Base-by-base conservation (phyloP, 2,113 vertebrate species). In the Oncorhynchus tshawytscha region DNA sequence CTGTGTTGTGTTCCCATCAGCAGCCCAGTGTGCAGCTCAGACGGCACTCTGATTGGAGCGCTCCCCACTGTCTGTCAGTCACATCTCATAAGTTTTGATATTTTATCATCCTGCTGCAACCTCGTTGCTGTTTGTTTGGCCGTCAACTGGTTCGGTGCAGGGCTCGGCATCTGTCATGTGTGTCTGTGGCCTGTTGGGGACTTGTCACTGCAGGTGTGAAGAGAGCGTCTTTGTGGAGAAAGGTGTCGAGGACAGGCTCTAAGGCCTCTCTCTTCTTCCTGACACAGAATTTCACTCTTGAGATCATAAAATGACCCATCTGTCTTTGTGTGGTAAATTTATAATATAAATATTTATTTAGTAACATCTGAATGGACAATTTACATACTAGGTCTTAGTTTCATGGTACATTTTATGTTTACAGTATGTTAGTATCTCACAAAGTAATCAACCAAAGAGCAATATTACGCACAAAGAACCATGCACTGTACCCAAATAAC, bases 391-490 rank as follows among this genome's bases (percentile, higher is more conserved):
- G 85, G 80, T 85, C 88, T 90, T 94, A 91, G 87, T 87, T 90
- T 91, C 86, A 89, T 91, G 83, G 87, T 91, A 94, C 92, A 91
- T 91, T 84, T 93, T 62, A 89, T 86, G 91, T 84, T 92, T 86
- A 94, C 91, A 86, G 88, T 83, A 84, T 70, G 72, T 85, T 85
- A 88, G 81, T 83, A 90, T 84, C 82, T 89, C 89, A 91, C 89
- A 89, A 45, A 62, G 59, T 22, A 62, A 62, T 62, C n/a, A 62
- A 62, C 59, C 86, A 86, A 92, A 84, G 64, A 79, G 75, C 45
- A 48, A 87, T 87, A 86, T 69, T 11, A 67, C 64, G 65, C 31
- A 24, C 67, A 69, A 66, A 92, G 78, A 92, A 84, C 88, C 94
- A 96, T 95, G 94, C 94, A 94, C 85, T 90, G 88, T 86, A 90